A percentile compares a stretch with the other conserved stretches of the same genome.
These are phyloP conservation scores for Porphyrio hochstetteri DNA, from an alignment of 2,113 vertebrate species.

Conservation along the genomic window DNA sequence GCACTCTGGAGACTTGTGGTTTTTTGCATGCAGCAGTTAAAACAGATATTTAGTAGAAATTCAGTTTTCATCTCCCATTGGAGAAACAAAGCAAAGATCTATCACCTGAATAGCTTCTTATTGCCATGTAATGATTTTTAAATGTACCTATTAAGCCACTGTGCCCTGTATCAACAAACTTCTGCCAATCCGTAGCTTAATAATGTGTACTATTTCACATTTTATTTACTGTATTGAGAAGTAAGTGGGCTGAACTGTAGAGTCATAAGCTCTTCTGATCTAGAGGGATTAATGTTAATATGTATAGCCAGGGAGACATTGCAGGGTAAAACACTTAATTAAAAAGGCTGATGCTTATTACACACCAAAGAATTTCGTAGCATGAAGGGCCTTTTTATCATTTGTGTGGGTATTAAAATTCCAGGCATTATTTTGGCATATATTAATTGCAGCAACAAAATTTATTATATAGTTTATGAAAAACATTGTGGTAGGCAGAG, in stretches of 20 bases:
- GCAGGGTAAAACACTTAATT: background rate
- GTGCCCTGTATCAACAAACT: background rate
- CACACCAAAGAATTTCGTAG: background rate
- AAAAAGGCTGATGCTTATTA: background rate
- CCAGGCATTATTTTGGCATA: background rate
- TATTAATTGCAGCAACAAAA: background rate
- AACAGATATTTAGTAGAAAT: background rate
- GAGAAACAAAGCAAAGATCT: background rate
- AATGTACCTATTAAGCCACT: background rate
- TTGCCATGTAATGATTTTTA: background rate
- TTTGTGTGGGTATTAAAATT: background rate
- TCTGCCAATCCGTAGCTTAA: background rate
- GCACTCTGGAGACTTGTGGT: background rate
- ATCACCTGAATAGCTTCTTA: background rate
- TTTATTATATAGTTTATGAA: background rate
- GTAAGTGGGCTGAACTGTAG: background rate
- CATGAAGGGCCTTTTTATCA: background rate
- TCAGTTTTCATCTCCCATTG: background rate
- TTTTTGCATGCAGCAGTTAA: background rate
- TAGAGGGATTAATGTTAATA: background rate
- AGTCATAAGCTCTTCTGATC: background rate
- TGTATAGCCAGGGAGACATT: background rate
- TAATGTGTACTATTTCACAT: background rate
- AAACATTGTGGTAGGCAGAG: background rate
- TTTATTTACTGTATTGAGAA: background rate